Evolutionary conservation across 1,140 invertebrate genomes (phyloP).

Genomic region (Brachionus sp.): DNA sequence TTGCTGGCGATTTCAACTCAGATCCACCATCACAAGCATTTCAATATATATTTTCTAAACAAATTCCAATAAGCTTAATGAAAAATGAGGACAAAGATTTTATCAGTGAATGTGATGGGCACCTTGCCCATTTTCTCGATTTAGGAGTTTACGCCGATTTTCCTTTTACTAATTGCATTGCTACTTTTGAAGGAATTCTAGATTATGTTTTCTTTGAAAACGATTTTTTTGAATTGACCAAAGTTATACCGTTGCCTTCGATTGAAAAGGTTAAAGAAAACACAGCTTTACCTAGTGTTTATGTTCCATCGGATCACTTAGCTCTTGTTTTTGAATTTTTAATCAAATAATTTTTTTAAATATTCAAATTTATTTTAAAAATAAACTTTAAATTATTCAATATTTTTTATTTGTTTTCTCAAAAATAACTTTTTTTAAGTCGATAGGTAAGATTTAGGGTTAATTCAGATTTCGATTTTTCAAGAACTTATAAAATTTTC

Average conservation of each 20-base stretch:
- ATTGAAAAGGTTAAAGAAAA: constrained; percentile 29
- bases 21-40: constrained; percentile 28
- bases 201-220: constrained; percentile 39
- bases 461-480: no score
- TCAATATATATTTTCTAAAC: background rate
- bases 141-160: constrained; percentile 28
- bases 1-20: constrained; percentile 42
- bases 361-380: background rate
- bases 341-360: constrained; percentile 16
- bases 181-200: constrained; percentile 3
- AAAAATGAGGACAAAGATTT: constrained; percentile 28
- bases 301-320: constrained; percentile 40
- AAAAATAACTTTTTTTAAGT: no score
- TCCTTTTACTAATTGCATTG: constrained; percentile 36
- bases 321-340: constrained; percentile 41
- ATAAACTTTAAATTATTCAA: background rate
- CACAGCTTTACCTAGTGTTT: constrained; percentile 6
- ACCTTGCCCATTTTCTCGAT: constrained; percentile 8
- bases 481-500: no score
- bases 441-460: no score
- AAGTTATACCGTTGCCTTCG: constrained; percentile 16
- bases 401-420: background rate
- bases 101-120: background rate
- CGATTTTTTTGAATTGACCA: constrained; percentile 1
- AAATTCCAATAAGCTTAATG: constrained; percentile 3